A percentile compares a stretch with the other conserved stretches of the same genome.
These are phyloP conservation scores for Sarcophaga caerulescens DNA, from an alignment of 2,888 invertebrate species.

Conservation along the genomic window DNA sequence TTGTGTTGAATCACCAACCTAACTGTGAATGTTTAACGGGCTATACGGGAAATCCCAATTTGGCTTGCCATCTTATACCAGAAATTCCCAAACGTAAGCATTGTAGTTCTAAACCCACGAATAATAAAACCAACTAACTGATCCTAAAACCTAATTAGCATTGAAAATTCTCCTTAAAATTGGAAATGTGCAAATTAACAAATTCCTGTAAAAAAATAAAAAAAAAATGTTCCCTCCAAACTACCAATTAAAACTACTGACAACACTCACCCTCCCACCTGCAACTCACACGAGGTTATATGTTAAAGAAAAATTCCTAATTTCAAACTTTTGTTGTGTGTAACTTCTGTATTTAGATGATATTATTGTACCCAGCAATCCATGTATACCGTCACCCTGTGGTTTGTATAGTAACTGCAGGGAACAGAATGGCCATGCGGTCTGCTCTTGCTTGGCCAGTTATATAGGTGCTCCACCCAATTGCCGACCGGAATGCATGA, in stretches of 20 bases:
- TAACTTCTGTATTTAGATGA: constrained; percentile 73
- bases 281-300: constrained; percentile 28
- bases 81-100: constrained; percentile 77
- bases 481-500: constrained; percentile 91
- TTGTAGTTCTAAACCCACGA: constrained; percentile 9
- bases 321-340: constrained; percentile 44
- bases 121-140: constrained; percentile 14
- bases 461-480: constrained; percentile 90
- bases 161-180: not conserved
- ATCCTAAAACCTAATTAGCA: not conserved
- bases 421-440: constrained; percentile 87
- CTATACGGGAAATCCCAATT: constrained; percentile 85
- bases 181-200: not conserved
- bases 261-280: constrained; percentile 9
- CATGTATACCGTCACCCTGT: constrained; percentile 88
- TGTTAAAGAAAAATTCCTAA: constrained; percentile 31
- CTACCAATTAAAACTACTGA: constrained; percentile 39
- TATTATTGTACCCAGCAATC: constrained; percentile 81
- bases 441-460: constrained; percentile 89
- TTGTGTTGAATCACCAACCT: constrained; percentile 86
- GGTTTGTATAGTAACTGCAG: constrained; percentile 91
- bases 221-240: not conserved
- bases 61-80: constrained; percentile 80
- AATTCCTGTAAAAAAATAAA: not conserved
- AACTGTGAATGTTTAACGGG: constrained; percentile 84